Evolutionary conservation across 2,797 vertebrate species (phyloP).

Genomic region (Xenopus petersii): DNA sequence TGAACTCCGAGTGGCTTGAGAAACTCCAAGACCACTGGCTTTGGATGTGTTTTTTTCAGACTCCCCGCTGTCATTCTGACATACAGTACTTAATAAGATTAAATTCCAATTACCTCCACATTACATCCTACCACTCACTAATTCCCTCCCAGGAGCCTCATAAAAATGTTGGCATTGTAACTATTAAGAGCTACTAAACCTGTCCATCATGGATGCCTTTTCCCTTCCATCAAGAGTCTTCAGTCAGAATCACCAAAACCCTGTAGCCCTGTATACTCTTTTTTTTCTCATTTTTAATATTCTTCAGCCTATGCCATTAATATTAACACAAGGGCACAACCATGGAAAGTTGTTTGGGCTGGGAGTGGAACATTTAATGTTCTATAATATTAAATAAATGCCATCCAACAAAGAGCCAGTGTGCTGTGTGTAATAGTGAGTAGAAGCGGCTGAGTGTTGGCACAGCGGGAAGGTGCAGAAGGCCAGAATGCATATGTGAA

Average conservation of each 20-base stretch:
- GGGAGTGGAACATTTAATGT: slow-evolving; percentile 14
- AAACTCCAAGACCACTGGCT: slow-evolving; percentile 10
- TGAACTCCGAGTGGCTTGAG: slow-evolving; percentile 1
- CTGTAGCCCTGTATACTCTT: slow-evolving; percentile 11
- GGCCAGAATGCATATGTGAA: slow-evolving; percentile 20
- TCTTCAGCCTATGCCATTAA: slow-evolving; percentile 6
- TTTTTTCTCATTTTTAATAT: background rate
- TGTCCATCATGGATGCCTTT: slow-evolving; percentile 32
- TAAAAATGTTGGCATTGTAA: slow-evolving; percentile 32
- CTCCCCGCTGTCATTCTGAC: slow-evolving; percentile 30
- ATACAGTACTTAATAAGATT: slow-evolving; percentile 37
- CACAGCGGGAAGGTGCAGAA: slow-evolving; percentile 6
- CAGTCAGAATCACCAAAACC: slow-evolving; percentile 11
- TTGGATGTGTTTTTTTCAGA: background rate
- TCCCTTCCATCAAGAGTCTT: slow-evolving; percentile 1
- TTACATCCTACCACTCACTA: slow-evolving; percentile 37
- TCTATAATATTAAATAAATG: slow-evolving; percentile 13
- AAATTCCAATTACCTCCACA: slow-evolving; percentile 31
- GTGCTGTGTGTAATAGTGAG: slow-evolving; percentile 26
- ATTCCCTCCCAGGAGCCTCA: slow-evolving; percentile 26
- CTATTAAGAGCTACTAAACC: slow-evolving; percentile 39
- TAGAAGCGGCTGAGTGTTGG: slow-evolving; percentile 19
- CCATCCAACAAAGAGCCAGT: slow-evolving; percentile 16
- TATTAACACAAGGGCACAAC: slow-evolving; percentile 12
- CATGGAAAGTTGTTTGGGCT: slow-evolving; percentile 16